Conservation (phyloP, 2,797 vertebrate species). For the Clarias platycephalus region DNA sequence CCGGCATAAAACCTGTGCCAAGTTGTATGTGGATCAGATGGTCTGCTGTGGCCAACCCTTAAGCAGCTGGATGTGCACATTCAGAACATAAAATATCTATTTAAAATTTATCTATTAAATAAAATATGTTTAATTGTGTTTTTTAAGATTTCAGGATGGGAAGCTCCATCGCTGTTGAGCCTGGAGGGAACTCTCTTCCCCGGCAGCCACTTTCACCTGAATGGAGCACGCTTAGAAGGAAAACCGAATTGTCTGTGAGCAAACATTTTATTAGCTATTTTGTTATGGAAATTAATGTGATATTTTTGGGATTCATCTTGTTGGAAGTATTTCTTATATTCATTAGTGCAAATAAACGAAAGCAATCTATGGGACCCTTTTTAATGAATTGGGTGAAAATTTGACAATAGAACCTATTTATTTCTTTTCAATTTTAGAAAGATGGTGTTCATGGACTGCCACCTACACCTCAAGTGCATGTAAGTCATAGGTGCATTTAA, state of each 20-base stretch:
- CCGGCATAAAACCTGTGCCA: no score
- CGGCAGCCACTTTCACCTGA: conserved; percentile 62
- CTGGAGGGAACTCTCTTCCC: conserved; percentile 27
- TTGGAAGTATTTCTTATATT: background rate
- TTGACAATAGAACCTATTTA: background rate
- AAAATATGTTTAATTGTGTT: background rate
- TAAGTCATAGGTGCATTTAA: conserved; percentile 67
- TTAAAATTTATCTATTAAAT: background rate
- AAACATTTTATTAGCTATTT: background rate
- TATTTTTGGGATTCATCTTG: background rate
- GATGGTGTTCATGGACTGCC: conserved; percentile 86
- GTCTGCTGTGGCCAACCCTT: no score
- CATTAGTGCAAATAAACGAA: background rate
- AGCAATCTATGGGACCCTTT: background rate
- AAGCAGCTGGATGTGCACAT: background rate
- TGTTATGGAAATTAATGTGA: no score
- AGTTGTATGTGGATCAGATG: no score
- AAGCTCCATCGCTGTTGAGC: conserved; percentile 47
- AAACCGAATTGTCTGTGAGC: conserved; percentile 66
- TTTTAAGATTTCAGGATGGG: conserved; percentile 40
- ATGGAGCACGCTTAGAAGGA: conserved; percentile 73
- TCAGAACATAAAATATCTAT: background rate
- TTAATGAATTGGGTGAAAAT: background rate
- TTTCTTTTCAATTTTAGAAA: conserved; percentile 71
- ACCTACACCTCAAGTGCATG: conserved; percentile 88